Conservation (phyloP, 2,113 vertebrate species). For the Eclectus roratus region DNA sequence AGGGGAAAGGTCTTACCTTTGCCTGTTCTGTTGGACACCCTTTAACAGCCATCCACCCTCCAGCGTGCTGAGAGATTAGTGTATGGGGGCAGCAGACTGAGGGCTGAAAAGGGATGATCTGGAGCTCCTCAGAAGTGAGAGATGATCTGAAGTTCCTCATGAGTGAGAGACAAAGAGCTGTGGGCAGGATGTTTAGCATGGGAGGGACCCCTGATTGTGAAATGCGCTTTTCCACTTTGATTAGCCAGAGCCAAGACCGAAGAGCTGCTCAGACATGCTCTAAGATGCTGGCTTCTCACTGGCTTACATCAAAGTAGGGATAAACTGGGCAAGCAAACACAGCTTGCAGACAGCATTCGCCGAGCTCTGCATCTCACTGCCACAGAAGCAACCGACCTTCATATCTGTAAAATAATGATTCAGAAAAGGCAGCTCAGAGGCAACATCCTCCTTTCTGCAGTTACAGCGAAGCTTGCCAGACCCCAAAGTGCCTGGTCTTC, state of each 20-base stretch:
- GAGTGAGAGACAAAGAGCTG: not conserved
- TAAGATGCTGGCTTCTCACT: not conserved
- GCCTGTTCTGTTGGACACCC: not conserved
- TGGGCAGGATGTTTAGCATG: not conserved
- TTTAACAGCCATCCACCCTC: not conserved
- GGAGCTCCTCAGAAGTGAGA: not conserved
- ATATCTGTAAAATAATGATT: not conserved
- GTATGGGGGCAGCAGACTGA: not conserved
- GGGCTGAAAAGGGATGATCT: not conserved
- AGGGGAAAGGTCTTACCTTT: not conserved
- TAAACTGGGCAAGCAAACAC: not conserved
- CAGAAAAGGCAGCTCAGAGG: not conserved
- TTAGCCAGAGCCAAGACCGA: not conserved
- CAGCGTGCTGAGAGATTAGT: not conserved
- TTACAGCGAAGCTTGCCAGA: not conserved
- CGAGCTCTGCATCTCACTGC: not conserved
- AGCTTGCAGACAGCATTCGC: not conserved
- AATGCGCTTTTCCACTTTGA: not conserved
- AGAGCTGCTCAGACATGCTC: conserved; percentile 42
- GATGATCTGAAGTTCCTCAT: not conserved
- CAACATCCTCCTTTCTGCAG: not conserved
- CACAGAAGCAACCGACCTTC: not conserved
- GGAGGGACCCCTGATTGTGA: conserved; percentile 38
- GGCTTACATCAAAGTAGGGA: not conserved
- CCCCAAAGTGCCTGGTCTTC: not conserved